A percentile compares a stretch with the other conserved stretches of the same genome.
Evolutionary conservation across 2,888 invertebrate genomes (phyloP).

Genomic region (Candidula unifasciata): DNA sequence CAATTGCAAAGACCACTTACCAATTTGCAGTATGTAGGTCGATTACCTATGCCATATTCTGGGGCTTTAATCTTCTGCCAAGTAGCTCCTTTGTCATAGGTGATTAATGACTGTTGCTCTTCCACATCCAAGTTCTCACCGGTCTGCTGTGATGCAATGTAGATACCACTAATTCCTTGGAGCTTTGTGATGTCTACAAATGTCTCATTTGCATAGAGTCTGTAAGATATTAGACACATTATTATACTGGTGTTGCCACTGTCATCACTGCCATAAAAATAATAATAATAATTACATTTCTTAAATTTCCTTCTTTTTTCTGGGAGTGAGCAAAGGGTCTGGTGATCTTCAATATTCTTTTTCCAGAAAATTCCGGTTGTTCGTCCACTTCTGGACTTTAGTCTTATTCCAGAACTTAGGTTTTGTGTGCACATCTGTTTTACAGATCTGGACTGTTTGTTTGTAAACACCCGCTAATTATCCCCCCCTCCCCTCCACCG

Average conservation of each 20-base stretch:
- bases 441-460: too few relatives aligned
- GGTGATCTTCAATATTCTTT: too few relatives aligned
- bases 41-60: slow-evolving; percentile 14
- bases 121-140: slow-evolving; percentile 80
- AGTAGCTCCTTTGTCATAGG: slow-evolving; percentile 90
- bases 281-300: too few relatives aligned
- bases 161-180: slow-evolving; percentile 90
- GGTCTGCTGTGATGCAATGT: slow-evolving; percentile 88
- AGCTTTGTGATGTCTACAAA: slow-evolving; percentile 93
- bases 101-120: slow-evolving; percentile 87
- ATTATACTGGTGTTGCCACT: neutral
- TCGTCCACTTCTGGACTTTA: too few relatives aligned
- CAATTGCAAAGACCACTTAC: neutral
- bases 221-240: slow-evolving; percentile 73
- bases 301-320: too few relatives aligned
- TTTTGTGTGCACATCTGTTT: too few relatives aligned
- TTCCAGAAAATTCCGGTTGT: too few relatives aligned
- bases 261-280: too few relatives aligned
- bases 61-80: slow-evolving; percentile 89
- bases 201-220: slow-evolving; percentile 82
- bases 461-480: too few relatives aligned
- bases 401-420: too few relatives aligned
- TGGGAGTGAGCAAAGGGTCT: too few relatives aligned
- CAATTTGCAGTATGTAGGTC: neutral
- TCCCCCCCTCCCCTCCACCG: too few relatives aligned